A percentile compares a stretch with the other conserved stretches of the same genome.
These are phyloP conservation scores for Erpetoichthys calabaricus DNA, from an alignment of 2,797 vertebrate genomes.

Conservation along the genomic window DNA sequence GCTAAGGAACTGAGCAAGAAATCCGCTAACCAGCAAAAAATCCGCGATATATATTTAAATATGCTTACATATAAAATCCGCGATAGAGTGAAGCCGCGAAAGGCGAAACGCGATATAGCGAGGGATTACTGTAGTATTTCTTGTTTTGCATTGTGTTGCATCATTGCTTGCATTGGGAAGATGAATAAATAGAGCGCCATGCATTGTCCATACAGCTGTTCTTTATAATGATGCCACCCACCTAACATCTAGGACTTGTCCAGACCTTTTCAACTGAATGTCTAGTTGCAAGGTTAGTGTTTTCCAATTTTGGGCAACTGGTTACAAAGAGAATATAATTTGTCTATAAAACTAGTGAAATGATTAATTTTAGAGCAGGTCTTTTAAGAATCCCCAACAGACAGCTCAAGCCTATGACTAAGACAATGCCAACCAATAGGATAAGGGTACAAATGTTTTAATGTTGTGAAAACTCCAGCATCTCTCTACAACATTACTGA, in stretches of 20 bases:
- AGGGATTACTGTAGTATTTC: too few relatives aligned
- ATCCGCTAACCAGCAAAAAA: too few relatives aligned
- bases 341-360: slow-evolving; percentile 8
- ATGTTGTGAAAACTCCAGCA: slow-evolving; percentile 9
- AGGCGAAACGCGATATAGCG: too few relatives aligned
- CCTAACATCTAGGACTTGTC: slow-evolving; percentile 6
- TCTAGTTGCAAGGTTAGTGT: background rate
- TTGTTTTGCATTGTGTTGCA: background rate
- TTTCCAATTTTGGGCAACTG: slow-evolving; percentile 5
- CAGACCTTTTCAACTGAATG: slow-evolving; percentile 3
- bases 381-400: slow-evolving; percentile 2
- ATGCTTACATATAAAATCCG: too few relatives aligned
- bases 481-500: slow-evolving; percentile 8
- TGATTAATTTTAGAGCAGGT: slow-evolving; percentile 2
- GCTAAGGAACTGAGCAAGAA: too few relatives aligned
- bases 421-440: slow-evolving; percentile 6
- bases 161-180: too few relatives aligned
- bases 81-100: too few relatives aligned
- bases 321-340: slow-evolving; percentile 2
- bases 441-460: slow-evolving; percentile 1
- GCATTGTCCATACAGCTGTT: slow-evolving; percentile 7
- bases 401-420: slow-evolving; percentile 7
- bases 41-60: too few relatives aligned
- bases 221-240: slow-evolving; percentile 4
- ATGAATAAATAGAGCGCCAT: background rate